Evolutionary conservation across 2,888 invertebrate species (phyloP), one percentile per base, ranked within the genome.

Genomic region (Apeira syringaria): DNA sequence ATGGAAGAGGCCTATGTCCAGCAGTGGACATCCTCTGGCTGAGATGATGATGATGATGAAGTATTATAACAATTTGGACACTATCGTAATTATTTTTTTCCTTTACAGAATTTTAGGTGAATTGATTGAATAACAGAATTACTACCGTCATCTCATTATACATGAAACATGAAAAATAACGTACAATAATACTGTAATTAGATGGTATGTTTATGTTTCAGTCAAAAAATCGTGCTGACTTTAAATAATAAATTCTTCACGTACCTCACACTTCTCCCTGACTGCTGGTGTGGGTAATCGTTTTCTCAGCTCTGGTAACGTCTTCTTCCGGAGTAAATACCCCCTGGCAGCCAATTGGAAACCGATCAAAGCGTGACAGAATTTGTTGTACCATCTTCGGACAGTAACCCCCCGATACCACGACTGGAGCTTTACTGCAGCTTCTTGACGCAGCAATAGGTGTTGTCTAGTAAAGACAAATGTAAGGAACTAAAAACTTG

Each of bases 331-430:
- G 0, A 94, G 87, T 24, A 93, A 73, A 58, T 90, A 92, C 0
- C 96, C 96, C 12, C 95, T 82, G 5, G 94, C 92, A 56, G 91
- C 91, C 1, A 96, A 94, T 75, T 97, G 97, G 68, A 97, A 92
- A 9, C 80, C 68, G 2, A 94, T 70, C 8, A 94, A 74, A 3
- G 92, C 92, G 5, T 74, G 68, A 29, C 91, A 91, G 5, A 97
- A 76, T 44, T 92, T 92, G 45, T 91, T 80, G 74, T 92, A 94
- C 93, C 94, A 94, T 33, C 90, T 88, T 2, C 94, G 91, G 15
- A 91, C 92, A 41, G 91, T 91, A 59, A 93, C 93, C 12, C 94
- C 93, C 40, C 95, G 91, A 94, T 95, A 97, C 67, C 92, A 92
- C 31, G 94, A 92, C 74, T 98, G 98, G 37, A 98, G 94, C 35